Evolutionary conservation across 1,140 invertebrate species (phyloP).

Genomic region (Heterodera schachtii): DNA sequence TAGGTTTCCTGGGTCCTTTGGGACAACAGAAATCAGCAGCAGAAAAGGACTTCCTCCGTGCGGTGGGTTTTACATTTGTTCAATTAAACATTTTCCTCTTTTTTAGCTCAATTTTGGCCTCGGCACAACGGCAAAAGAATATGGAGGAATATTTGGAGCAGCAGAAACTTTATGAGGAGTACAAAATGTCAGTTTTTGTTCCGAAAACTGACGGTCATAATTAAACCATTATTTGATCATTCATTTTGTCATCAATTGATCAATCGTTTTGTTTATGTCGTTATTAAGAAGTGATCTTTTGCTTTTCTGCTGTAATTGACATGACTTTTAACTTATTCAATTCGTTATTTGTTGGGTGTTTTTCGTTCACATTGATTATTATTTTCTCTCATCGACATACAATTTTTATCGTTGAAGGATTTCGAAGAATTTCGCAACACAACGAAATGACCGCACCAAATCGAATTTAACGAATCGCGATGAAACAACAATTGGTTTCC

Average conservation of each 20-base stretch:
- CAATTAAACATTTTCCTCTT: neutral
- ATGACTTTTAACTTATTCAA: no score
- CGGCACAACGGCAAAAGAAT: slow-evolving; percentile 12
- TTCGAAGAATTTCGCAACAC: no score
- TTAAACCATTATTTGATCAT: neutral
- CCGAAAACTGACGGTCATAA: neutral
- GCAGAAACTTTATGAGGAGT: neutral
- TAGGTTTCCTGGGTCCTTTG: slow-evolving; percentile 2
- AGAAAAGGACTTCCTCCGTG: neutral
- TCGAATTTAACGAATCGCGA: neutral
- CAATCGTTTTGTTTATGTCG: no score
- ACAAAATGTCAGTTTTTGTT: neutral
- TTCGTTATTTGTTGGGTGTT: no score
- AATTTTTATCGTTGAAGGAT: no score
- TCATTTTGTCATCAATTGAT: no score
- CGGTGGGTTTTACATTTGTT: neutral
- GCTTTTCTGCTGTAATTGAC: no score
- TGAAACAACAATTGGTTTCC: neutral
- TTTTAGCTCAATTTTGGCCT: slow-evolving; percentile 10
- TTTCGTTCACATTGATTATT: no score
- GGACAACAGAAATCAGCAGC: slow-evolving; percentile 12
- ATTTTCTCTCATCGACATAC: no score
- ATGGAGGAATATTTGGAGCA: slow-evolving; percentile 24
- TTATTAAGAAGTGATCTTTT: no score
- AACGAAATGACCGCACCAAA: neutral